Evolutionary conservation across 2,113 vertebrate species (phyloP).

Genomic region (rat (Rattus norvegicus)): DNA sequence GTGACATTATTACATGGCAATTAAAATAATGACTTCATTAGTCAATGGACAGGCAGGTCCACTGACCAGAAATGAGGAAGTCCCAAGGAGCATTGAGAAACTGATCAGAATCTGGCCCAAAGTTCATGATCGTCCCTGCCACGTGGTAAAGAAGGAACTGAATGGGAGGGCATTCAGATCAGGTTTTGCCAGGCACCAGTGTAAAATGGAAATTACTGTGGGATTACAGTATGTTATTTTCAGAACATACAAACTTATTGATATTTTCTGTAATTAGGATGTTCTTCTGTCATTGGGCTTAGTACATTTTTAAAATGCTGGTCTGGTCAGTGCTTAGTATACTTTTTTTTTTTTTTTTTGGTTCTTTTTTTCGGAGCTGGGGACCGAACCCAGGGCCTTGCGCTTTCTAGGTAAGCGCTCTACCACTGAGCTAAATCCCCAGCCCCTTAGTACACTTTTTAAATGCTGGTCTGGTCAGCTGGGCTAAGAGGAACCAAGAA

Average conservation of each 20-base stretch:
- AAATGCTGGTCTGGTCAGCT: conserved; percentile 59
- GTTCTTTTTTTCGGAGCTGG: too few species aligned
- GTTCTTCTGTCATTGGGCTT: conserved; percentile 24
- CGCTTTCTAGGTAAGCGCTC: too few species aligned
- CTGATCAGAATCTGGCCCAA: background rate
- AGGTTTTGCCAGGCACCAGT: background rate
- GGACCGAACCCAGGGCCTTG: too few species aligned
- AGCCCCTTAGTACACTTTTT: conserved; percentile 6
- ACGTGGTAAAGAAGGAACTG: background rate
- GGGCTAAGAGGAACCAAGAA: conserved; percentile 63
- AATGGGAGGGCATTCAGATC: background rate
- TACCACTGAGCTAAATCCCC: too few species aligned
- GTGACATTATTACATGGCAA: background rate
- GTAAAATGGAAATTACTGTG: background rate
- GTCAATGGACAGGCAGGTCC: background rate
- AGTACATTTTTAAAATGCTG: conserved; percentile 52
- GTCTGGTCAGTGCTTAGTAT: background rate
- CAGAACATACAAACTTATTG: conserved; percentile 4
- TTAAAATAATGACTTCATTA: background rate
- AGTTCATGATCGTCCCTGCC: background rate
- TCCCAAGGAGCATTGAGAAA: background rate
- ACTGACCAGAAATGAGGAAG: background rate
- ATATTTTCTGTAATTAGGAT: conserved; percentile 49
- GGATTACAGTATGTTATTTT: background rate
- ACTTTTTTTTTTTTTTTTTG: too few species aligned